Evolutionary conservation across 2,113 vertebrate species (phyloP).

Genomic region (Alligator sinensis): DNA sequence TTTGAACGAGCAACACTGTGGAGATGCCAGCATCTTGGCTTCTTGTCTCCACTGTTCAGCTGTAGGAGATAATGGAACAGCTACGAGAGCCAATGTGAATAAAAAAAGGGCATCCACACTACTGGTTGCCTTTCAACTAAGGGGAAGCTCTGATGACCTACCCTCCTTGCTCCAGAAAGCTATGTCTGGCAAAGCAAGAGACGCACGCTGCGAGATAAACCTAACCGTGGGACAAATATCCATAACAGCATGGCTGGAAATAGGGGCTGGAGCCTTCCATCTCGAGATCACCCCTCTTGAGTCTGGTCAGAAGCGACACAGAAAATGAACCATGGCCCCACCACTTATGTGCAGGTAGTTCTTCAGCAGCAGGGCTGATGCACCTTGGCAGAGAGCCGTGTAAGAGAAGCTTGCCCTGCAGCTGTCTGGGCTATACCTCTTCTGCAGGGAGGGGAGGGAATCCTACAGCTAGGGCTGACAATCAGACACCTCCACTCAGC

Average conservation of each 20-base stretch:
- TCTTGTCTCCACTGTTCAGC: not conserved
- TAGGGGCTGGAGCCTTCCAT: not conserved
- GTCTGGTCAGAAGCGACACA: not conserved
- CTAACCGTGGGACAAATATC: accelerated
- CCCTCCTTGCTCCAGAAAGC: not conserved
- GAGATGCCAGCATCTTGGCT: accelerated
- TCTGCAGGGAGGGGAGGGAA: not conserved
- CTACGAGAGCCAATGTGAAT: accelerated
- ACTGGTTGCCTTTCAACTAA: not conserved
- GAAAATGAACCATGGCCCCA: not conserved
- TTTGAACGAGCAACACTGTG: not conserved
- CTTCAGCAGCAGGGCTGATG: not conserved
- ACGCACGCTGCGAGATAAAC: not conserved
- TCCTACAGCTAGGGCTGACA: not conserved
- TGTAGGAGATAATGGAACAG: not conserved
- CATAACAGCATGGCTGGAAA: not conserved
- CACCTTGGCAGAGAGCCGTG: not conserved
- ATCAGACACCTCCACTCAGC: not conserved
- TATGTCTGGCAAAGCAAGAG: not conserved
- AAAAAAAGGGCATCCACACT: not conserved
- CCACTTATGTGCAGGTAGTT: not conserved
- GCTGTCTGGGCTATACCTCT: not conserved
- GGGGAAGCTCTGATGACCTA: not conserved
- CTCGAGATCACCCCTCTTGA: not conserved
- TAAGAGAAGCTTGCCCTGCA: not conserved